Evolutionary conservation across 2,113 vertebrate genomes (phyloP).

Genomic region (Phylloscopus trochiloides): DNA sequence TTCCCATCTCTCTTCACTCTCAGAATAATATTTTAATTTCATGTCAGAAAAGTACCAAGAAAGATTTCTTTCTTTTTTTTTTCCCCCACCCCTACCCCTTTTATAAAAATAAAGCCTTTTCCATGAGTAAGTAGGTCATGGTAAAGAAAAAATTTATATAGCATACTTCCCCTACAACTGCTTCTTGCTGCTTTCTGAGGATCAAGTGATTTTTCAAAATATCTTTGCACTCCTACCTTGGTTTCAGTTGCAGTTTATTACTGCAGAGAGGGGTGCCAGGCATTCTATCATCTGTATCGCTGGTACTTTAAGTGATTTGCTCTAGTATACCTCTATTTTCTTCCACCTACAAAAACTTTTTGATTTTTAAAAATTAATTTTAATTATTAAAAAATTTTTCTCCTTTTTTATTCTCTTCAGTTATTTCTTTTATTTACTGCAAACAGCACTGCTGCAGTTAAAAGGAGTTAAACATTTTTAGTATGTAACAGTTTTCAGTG

Average conservation of each 20-base stretch:
- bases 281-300: not conserved
- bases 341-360: not conserved
- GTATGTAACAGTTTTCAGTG: not conserved
- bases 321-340: not conserved
- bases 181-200: not conserved
- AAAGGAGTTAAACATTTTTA: not conserved
- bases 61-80: not conserved
- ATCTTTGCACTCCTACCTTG: not conserved
- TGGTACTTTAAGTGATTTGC: not conserved
- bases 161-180: not conserved
- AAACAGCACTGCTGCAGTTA: not conserved
- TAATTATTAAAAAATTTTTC: not conserved
- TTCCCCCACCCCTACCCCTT: rapidly evolving
- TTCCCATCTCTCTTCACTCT: not conserved
- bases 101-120: not conserved
- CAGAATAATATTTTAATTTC: not conserved
- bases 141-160: not conserved
- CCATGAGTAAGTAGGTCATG: not conserved
- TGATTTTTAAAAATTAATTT: not conserved
- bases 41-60: not conserved
- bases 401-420: not conserved
- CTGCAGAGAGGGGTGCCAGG: not conserved
- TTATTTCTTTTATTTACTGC: not conserved
- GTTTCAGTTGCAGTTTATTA: not conserved
- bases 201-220: not conserved